Percentiles rank a stretch among this genome's conserved stretches.
Evolutionary conservation across 2,888 invertebrate genomes (phyloP).

Genomic region (Brenthis daphne): DNA sequence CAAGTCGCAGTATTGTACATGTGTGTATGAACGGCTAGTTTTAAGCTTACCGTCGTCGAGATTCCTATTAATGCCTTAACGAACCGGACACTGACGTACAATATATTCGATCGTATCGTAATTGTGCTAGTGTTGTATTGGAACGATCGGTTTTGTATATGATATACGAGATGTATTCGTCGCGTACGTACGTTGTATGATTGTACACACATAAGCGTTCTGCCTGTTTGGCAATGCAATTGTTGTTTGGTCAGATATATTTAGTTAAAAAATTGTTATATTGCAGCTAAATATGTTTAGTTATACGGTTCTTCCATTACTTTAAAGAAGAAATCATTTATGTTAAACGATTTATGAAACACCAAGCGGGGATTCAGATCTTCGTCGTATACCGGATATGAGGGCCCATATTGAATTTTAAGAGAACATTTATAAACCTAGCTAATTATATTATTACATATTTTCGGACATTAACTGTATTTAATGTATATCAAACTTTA

Average conservation of each 20-base stretch:
- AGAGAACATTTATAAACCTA: slow-evolving; percentile 47
- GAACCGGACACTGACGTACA: slow-evolving; percentile 31
- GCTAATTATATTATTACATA: slow-evolving; percentile 51
- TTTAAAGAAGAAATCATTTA: slow-evolving; percentile 51
- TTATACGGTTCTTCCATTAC: slow-evolving; percentile 72
- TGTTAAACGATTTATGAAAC: slow-evolving; percentile 45
- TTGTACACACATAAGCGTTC: slow-evolving; percentile 49
- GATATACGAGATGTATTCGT: slow-evolving; percentile 2
- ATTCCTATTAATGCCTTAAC: slow-evolving; percentile 45
- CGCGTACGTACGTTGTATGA: background rate
- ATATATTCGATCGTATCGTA: slow-evolving; percentile 21
- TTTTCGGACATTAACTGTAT: slow-evolving; percentile 56
- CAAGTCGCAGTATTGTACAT: slow-evolving; percentile 51
- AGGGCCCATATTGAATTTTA: slow-evolving; percentile 56
- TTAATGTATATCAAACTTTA: slow-evolving; percentile 47
- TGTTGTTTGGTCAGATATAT: slow-evolving; percentile 37
- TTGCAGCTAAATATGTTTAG: slow-evolving; percentile 62
- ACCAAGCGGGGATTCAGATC: slow-evolving; percentile 36
- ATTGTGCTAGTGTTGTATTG: slow-evolving; percentile 23
- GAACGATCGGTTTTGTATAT: slow-evolving; percentile 20
- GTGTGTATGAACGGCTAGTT: slow-evolving; percentile 40
- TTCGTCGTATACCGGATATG: slow-evolving; percentile 53
- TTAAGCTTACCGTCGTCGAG: slow-evolving; percentile 38
- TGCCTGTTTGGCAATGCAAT: slow-evolving; percentile 62
- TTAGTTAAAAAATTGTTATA: slow-evolving; percentile 37